A percentile compares a stretch with the other conserved stretches of the same genome.
Evolutionary conservation across 2,888 invertebrate genomes (phyloP).

Genomic region (Emesis russula): DNA sequence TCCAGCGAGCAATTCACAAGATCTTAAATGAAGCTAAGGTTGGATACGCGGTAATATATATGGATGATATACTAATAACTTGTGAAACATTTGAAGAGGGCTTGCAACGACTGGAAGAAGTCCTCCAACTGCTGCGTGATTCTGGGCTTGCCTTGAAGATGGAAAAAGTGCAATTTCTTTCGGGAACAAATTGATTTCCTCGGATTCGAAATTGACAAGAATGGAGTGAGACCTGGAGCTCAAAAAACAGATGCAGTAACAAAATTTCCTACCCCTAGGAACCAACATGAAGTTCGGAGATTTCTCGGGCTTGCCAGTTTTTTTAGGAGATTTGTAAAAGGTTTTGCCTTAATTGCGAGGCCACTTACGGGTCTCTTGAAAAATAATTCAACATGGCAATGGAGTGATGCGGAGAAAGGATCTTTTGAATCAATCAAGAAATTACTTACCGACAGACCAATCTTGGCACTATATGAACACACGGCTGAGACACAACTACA

Average conservation of each 20-base stretch:
- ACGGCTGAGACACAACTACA: conserved; percentile 5
- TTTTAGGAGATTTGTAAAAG: conserved; percentile 56
- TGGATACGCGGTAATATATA: conserved; percentile 61
- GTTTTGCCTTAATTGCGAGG: conserved; percentile 41
- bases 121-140: conserved; percentile 45
- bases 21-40: conserved; percentile 16
- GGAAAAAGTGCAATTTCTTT: conserved; percentile 58
- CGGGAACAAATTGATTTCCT: conserved; percentile 45
- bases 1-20: conserved; percentile 50
- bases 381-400: not conserved
- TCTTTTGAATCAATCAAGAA: not conserved
- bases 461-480: conserved; percentile 6
- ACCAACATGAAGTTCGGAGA: conserved; percentile 44
- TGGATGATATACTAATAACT: conserved; percentile 87
- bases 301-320: conserved; percentile 54
- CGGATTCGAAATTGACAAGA: conserved; percentile 47
- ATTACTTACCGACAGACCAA: not conserved
- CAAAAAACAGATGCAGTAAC: conserved; percentile 45
- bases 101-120: conserved; percentile 59
- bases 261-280: conserved; percentile 41
- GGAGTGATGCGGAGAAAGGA: not conserved
- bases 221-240: conserved; percentile 47
- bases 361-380: conserved; percentile 48
- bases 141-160: conserved; percentile 54
- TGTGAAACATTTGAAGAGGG: conserved; percentile 68